phyloP scores from a whole-genome alignment of 2,113 vertebrate genomes.

The Bufo gargarizans region DNA sequence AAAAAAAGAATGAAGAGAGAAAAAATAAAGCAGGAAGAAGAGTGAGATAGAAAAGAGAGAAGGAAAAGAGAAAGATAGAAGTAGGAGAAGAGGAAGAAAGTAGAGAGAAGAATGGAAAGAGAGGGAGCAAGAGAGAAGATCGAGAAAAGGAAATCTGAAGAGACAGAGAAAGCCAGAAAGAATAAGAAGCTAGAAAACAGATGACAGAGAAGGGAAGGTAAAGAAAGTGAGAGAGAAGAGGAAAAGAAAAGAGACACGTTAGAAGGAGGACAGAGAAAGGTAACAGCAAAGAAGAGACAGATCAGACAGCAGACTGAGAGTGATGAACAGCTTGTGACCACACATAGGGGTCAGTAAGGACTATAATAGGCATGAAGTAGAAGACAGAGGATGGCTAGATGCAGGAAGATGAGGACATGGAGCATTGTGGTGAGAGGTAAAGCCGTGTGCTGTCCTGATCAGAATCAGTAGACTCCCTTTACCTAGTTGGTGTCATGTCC shows the following conservation, averaged over 20 bases:
- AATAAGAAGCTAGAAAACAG: background rate
- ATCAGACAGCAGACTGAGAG: background rate
- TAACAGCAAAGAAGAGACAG: background rate
- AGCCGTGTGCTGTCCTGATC: background rate
- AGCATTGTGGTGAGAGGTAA: background rate
- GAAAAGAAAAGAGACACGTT: background rate
- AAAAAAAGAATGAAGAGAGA: background rate
- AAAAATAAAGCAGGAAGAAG: background rate
- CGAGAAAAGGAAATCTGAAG: background rate
- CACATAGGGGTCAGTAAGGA: background rate
- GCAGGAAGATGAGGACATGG: background rate
- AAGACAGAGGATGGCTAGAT: background rate
- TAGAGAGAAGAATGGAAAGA: background rate
- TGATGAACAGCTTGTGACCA: background rate
- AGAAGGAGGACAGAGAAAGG: background rate
- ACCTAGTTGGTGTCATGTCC: conserved; percentile 35
- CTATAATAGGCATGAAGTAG: background rate
- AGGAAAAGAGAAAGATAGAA: background rate
- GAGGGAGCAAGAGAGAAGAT: too few species aligned
- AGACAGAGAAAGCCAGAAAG: background rate
- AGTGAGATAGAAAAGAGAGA: too few species aligned
- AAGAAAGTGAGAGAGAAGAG: background rate
- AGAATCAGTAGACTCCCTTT: conserved; percentile 9
- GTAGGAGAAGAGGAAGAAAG: too few species aligned
- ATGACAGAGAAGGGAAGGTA: background rate